Conservation (phyloP, 2,888 invertebrate species). For the Automeris io region DNA sequence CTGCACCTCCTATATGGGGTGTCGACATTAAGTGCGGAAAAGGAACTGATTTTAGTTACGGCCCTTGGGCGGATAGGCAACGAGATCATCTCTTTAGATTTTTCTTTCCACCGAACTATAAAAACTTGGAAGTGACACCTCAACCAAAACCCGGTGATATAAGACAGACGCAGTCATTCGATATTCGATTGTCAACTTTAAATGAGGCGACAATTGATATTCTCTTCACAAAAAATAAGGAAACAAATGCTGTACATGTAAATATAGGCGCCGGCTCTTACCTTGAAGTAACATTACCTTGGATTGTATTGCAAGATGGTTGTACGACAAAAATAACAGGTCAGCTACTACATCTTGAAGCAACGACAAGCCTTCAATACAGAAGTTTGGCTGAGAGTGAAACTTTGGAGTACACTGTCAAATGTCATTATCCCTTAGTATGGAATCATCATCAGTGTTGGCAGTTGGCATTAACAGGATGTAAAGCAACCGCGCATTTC, state of each 20-base stretch:
- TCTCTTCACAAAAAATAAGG: slow-evolving; percentile 94
- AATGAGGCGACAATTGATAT: slow-evolving; percentile 97
- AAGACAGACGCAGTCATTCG: slow-evolving; percentile 93
- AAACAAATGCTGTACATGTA: slow-evolving; percentile 97
- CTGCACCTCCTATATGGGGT: slow-evolving; percentile 96
- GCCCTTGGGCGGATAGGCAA: slow-evolving; percentile 99
- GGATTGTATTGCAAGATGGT: slow-evolving; percentile 92
- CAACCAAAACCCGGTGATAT: slow-evolving; percentile 91
- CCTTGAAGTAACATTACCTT: slow-evolving; percentile 96
- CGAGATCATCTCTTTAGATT: slow-evolving; percentile 96
- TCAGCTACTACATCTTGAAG: slow-evolving; percentile 94
- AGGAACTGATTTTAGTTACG: slow-evolving; percentile 97
- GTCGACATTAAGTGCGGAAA: slow-evolving; percentile 97
- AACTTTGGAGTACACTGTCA: slow-evolving; percentile 93
- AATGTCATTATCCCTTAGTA: slow-evolving; percentile 91
- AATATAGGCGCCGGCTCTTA: slow-evolving; percentile 97
- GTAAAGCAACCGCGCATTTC: slow-evolving; percentile 94
- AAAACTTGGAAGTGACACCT: slow-evolving; percentile 86
- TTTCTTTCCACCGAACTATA: slow-evolving; percentile 94
- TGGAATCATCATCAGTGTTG: slow-evolving; percentile 99
- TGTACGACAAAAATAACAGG: slow-evolving; percentile 95
- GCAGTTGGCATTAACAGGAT: slow-evolving; percentile 93
- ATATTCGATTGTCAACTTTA: slow-evolving; percentile 92
- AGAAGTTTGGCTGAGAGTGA: slow-evolving; percentile 95
- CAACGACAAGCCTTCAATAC: slow-evolving; percentile 96